Evolutionary conservation across 2,888 invertebrate species (phyloP).

Genomic region (Tetragnatha montana): DNA sequence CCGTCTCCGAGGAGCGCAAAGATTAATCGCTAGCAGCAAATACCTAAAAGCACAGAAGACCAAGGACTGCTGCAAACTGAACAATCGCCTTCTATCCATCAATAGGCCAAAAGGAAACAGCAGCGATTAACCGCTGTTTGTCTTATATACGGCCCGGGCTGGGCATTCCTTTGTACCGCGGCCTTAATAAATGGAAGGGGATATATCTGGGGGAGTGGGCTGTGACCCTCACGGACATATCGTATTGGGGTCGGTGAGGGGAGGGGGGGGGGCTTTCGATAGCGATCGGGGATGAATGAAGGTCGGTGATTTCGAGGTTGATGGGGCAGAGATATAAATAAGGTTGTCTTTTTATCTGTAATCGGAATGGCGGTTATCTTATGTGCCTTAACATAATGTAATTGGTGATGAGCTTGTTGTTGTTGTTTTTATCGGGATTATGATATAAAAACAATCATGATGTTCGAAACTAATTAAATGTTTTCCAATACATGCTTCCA

Average conservation of each 20-base stretch:
- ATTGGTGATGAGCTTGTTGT: no score
- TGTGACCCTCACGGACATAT: slow-evolving; percentile 22
- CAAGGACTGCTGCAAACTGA: slow-evolving; percentile 33
- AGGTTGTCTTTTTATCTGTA: neutral
- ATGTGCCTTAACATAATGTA: no score
- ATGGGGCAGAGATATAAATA: neutral
- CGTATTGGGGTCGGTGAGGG: slow-evolving; percentile 2
- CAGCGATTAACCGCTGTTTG: slow-evolving; percentile 48
- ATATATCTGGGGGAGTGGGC: slow-evolving; percentile 16
- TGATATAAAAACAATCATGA: no score
- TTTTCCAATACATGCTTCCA: no score
- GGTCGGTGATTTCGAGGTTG: slow-evolving; percentile 1
- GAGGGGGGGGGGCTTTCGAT: slow-evolving; percentile 32
- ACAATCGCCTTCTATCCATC: slow-evolving; percentile 44
- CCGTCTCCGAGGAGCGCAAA: neutral
- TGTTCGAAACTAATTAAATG: no score
- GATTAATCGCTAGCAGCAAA: slow-evolving; percentile 41
- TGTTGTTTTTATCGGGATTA: no score
- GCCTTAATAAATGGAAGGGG: slow-evolving; percentile 43
- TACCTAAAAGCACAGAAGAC: slow-evolving; percentile 28
- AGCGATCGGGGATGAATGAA: slow-evolving; percentile 25
- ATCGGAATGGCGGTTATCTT: neutral
- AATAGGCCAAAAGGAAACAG: slow-evolving; percentile 25
- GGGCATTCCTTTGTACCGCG: slow-evolving; percentile 38
- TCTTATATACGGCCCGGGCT: slow-evolving; percentile 47